These are phyloP conservation scores for Smutsia gigantea DNA, from an alignment of 2,797 vertebrate genomes.

Conservation along the genomic window DNA sequence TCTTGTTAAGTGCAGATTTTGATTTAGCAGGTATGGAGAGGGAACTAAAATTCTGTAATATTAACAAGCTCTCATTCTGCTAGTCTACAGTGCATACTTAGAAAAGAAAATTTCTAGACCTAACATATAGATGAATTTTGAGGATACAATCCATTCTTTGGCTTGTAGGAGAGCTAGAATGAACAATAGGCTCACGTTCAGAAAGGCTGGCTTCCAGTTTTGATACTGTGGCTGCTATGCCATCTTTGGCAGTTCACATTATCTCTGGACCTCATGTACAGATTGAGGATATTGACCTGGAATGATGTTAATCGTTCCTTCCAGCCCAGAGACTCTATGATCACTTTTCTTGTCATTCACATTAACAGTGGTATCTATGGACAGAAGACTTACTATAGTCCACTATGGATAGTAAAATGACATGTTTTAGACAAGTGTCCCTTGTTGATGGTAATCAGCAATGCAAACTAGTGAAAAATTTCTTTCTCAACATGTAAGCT, in stretches of 20 bases:
- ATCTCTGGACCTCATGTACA: background rate
- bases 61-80: background rate
- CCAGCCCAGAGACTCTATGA: background rate
- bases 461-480: background rate
- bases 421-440: background rate
- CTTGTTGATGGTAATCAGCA: background rate
- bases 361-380: background rate
- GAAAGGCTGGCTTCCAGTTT: background rate
- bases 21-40: background rate
- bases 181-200: background rate
- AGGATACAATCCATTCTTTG: background rate
- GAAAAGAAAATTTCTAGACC: background rate
- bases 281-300: background rate
- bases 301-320: background rate
- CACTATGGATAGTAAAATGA: background rate
- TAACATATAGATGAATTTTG: background rate
- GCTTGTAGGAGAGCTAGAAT: background rate
- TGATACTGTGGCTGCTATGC: background rate
- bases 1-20: background rate
- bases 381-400: background rate
- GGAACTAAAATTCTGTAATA: background rate
- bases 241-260: background rate
- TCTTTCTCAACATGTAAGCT: background rate
- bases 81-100: background rate
- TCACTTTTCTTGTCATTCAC: background rate